Base-by-base conservation (phyloP, 2,113 vertebrate genomes). In the Chaetops frenatus region DNA sequence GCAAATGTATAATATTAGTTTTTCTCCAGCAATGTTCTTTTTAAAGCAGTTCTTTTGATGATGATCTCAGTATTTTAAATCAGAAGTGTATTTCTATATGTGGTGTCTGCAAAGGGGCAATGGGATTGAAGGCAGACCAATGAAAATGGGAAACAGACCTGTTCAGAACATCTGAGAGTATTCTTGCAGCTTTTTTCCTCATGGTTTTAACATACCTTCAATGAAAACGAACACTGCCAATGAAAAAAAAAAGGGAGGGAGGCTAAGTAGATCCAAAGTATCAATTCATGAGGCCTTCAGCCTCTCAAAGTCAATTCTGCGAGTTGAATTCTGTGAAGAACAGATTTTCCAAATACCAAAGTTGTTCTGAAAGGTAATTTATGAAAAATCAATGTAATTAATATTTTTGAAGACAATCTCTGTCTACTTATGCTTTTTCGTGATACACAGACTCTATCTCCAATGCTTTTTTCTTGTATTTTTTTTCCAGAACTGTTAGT, bases 241-340 rank as follows among this genome's bases (percentile, higher is more conserved):
- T 25, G 1, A 5, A 12, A 28, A 66, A 25, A 40, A 80, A 19
- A 6, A 2, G 9, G 2, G 1, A 2, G 3, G 14, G 2, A 0
- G 5, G 1, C 7, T 35, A 21, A 77, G 9, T 66, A 21, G 31
- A 12, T 65, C 57, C 19, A 45, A 73, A 61, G 4, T 51, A 50
- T 17, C 23, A 42, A 29, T 88, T 90, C 2, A 35, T 20, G 22
- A 62, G 4, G 6, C 18, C 25, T 56, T 44, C 17, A 66, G 4
- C 13, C 15, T 72, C 19, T 76, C 31, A 28, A 79, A 74, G 20
- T 23, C 24, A 87, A n/a, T 6, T 54, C 10, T 45, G 4, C 4
- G 1, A 54, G 8, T 61, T 53, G 47, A 8, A 31, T 88, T 88
- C 50, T 51, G 58, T 51, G 28, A 89, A 93, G 8, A 80, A 7